These are phyloP conservation scores for Dioctria linearis DNA, from an alignment of 2,888 invertebrate species.

Conservation along the genomic window DNA sequence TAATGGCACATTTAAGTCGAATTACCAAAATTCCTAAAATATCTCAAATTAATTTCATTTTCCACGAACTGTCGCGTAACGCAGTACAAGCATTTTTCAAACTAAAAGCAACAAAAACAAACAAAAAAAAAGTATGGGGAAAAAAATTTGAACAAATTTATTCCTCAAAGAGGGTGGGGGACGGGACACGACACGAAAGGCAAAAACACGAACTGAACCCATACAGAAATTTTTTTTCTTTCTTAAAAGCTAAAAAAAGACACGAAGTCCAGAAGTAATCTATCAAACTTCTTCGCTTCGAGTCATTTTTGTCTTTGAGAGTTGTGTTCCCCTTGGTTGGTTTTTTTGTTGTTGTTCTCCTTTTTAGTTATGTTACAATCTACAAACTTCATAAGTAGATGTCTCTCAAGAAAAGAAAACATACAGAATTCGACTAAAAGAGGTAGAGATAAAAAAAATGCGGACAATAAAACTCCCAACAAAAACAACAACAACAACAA, in stretches of 20 bases:
- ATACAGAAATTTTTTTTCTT: neutral
- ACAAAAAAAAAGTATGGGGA: too few species aligned
- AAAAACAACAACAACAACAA: neutral
- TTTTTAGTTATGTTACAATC: neutral
- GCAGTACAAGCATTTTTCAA: neutral
- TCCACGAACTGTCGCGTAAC: neutral
- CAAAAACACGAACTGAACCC: neutral
- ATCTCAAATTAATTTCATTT: neutral
- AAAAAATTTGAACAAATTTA: constrained; percentile 14
- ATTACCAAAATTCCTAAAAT: constrained; percentile 1
- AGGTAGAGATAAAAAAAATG: neutral
- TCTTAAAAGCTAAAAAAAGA: constrained; percentile 24
- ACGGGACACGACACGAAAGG: constrained; percentile 1
- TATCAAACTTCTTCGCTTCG: constrained; percentile 17
- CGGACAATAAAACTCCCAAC: too few species aligned
- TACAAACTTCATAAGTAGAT: neutral
- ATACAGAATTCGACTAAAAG: neutral
- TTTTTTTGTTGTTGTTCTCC: neutral
- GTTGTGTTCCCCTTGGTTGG: constrained; percentile 3
- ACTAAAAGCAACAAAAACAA: too few species aligned
- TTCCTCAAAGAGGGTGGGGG: neutral
- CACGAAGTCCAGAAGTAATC: constrained; percentile 25
- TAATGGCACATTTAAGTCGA: neutral
- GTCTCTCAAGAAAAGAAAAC: constrained; percentile 2
- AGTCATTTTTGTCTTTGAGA: constrained; percentile 28